These are phyloP conservation scores for Ephydatia muelleri DNA, from an alignment of 37 sponge, comb jelly and placozoan genomes.

Conservation along the genomic window DNA sequence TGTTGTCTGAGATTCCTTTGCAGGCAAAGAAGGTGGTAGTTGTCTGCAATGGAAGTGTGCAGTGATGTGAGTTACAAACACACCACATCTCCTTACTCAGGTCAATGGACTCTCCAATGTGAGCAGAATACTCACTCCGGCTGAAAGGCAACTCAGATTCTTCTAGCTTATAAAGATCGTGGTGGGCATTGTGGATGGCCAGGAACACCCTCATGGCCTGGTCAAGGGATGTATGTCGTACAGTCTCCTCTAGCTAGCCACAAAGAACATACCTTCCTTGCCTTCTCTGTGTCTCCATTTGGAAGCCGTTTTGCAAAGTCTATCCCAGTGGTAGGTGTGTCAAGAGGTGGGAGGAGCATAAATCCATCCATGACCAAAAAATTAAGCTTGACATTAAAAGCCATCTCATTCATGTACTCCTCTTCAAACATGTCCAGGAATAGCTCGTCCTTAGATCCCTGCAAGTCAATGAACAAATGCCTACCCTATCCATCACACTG, in stretches of 20 bases:
- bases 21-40: conserved; percentile 81
- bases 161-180: conserved; percentile 30
- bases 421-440: conserved; percentile 95
- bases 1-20: conserved; percentile 63
- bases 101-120: conserved; percentile 61
- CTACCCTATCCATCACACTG: neutral
- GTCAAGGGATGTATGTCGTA: neutral
- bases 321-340: conserved; percentile 92
- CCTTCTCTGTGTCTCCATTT: conserved; percentile 76
- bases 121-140: conserved; percentile 30
- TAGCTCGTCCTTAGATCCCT: conserved; percentile 81
- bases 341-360: conserved; percentile 89
- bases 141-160: conserved; percentile 77
- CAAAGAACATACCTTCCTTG: conserved; percentile 33
- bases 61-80: too few species aligned
- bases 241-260: neutral
- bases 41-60: conserved; percentile 22
- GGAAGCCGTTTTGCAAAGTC: conserved; percentile 91
- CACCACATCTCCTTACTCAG: conserved; percentile 55
- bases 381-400: conserved; percentile 38
- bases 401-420: conserved; percentile 74
- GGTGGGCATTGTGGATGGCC: conserved; percentile 54
- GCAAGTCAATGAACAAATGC: neutral
- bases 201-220: conserved; percentile 88
- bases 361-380: conserved; percentile 83